Percentiles rank a stretch among this genome's conserved stretches.
Conservation (phyloP, 2,113 vertebrate genomes). For the Pontoporia blainvillei region DNA sequence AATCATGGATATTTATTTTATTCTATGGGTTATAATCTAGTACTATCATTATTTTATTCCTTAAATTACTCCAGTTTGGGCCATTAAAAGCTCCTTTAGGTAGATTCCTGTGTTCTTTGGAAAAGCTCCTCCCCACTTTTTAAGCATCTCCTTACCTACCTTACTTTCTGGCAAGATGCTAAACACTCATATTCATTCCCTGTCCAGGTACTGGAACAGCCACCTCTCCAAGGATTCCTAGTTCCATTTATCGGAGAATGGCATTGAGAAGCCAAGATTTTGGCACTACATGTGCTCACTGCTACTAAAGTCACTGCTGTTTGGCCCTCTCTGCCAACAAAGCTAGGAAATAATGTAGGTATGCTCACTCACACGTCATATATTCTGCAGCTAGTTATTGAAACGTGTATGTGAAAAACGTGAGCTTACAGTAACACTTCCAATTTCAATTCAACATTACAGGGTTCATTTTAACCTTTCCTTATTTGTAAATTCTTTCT, state of each 20-base stretch:
- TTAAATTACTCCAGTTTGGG: not conserved
- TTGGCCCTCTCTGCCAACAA: not conserved
- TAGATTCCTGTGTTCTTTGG: not conserved
- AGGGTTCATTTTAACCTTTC: not conserved
- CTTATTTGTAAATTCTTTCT: not conserved
- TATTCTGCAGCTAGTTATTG: not conserved
- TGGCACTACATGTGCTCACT: not conserved
- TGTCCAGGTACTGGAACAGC: not conserved
- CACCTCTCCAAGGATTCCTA: not conserved
- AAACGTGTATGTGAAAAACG: not conserved
- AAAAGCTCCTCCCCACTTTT: no score
- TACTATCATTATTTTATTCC: not conserved
- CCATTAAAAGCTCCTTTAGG: not conserved
- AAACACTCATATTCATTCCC: not conserved
- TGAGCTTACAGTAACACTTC: not conserved
- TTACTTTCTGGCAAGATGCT: not conserved
- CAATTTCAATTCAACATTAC: not conserved
- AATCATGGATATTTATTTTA: not conserved
- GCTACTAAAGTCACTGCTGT: not conserved
- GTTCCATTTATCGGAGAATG: not conserved
- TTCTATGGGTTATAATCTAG: not conserved
- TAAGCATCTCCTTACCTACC: not conserved
- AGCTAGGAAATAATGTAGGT: not conserved
- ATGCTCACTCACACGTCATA: not conserved
- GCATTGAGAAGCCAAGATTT: not conserved